Evolutionary conservation across 2,113 vertebrate species (phyloP), one percentile per base, ranked within the genome.

Genomic region (Cisticola juncidis): DNA sequence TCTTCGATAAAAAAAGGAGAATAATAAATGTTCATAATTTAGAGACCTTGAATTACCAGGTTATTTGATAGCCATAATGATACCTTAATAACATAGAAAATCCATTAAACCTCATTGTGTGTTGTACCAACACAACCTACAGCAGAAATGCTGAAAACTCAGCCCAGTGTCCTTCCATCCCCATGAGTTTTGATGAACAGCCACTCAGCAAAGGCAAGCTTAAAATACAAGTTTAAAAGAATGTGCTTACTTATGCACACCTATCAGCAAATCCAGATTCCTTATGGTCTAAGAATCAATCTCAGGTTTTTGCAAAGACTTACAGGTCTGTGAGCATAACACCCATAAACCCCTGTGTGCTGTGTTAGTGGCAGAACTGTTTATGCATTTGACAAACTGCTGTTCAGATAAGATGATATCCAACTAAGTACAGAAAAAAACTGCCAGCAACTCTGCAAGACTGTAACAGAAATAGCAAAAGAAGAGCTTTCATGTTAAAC

Each of bases 331-430:
- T 64, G 22, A 94, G 47, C 9, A 36, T 40, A 86, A 78, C 25
- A 92, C 24, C 76, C 72, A 78, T 21, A 79, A 92, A 74, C 36
- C 25, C 56, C 56, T 24, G 36, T 44, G 47, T 14, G 51, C 62
- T 61, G 53, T 56, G 64, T 86, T 86, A 91, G 26, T 88, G 80
- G 90, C 90, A 94, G 44, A 93, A 71, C 35, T 58, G 44, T 78
- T 94, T 54, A 94, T 40, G 68, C 23, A 66, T 96, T 42, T 93
- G 71, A 92, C 51, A 92, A 58, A 83, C n/a, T 74, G 76, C 76
- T 86, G 61, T n/a, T 94, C 90, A 86, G 95, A 90, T 53, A 93
- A 94, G 88, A 86, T 68, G 91, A 78, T 72, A 86, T 57, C 57
- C 65, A 94, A 50, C 60, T 14, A 74, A 77, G 64, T 56, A 93